Evolutionary conservation across 2,113 vertebrate species (phyloP), one percentile per base, ranked within the genome.

Genomic region (Manacus vitellinus): DNA sequence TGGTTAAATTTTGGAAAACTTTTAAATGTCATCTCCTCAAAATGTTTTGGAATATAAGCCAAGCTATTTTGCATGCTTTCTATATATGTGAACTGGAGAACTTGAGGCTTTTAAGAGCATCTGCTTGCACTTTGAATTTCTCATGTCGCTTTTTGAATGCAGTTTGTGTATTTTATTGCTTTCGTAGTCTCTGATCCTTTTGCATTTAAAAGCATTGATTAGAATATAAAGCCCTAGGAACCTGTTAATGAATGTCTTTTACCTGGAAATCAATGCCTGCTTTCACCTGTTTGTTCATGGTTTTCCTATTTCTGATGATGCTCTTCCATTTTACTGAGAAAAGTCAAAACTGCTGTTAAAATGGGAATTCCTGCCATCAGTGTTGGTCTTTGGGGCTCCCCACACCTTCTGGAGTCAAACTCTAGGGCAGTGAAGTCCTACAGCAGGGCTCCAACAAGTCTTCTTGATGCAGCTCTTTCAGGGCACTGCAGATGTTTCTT

Each of bases 401-500:
- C 27, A 35, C 28, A 5, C 13, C 43, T 58, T 72, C 61, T 62
- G 72, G 72, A 14, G 75, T 51, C 25, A 33, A 28, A 19, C 63
- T 86, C 0, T 2, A 81, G 56, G 39, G 66, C 61, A 44, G 67
- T 31, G 59, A 51, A 75, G 28, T 31, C 51, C 52, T 41, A 2
- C 12, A 91, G 85, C 52, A 65, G 28, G 7, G 80, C 70, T 89
- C 37, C 77, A 79, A 24, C 68, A 51, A 65, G 47, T 54, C 67
- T 76, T 85, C 44, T 78, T 56, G 71, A 78, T 70, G 59, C 62
- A 80, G 77, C 65, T 89, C 88, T 94, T 66, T n/a, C 55, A 43
- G 27, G 76, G 87, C 71, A 43, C 71, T 88, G 76, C 66, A 88
- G 85, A 85, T 88, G 95, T 67, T 94, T 93, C 86, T 94, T 94